A percentile compares a stretch with the other conserved stretches of the same genome.
Conservation (phyloP, 2,113 vertebrate species). For the Chaetura pelagica region DNA sequence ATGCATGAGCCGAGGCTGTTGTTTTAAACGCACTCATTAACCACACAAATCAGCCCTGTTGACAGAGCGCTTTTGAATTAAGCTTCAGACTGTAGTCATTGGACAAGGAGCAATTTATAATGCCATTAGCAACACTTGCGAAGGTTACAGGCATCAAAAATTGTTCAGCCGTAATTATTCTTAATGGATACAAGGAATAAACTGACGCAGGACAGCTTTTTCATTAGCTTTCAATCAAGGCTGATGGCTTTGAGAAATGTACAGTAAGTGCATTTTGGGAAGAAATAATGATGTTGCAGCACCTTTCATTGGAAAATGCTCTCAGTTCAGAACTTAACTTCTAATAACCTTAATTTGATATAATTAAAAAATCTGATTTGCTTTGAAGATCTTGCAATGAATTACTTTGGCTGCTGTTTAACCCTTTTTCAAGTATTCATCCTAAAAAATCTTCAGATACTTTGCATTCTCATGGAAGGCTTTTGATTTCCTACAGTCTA, state of each 20-base stretch:
- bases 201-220: constrained; percentile 99
- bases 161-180: constrained; percentile 99
- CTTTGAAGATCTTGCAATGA: constrained; percentile 75
- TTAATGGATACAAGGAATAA: constrained; percentile 99
- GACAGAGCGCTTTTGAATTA: constrained; percentile 99
- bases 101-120: constrained; percentile 99
- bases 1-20: constrained; percentile 98
- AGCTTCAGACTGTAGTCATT: constrained; percentile 95
- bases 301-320: constrained; percentile 83
- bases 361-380: constrained; percentile 84
- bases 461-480: background rate
- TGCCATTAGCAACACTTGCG: constrained; percentile 99
- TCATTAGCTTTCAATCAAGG: constrained; percentile 99
- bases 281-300: constrained; percentile 93
- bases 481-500: background rate
- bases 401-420: constrained; percentile 75
- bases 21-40: constrained; percentile 99
- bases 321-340: constrained; percentile 84
- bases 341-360: constrained; percentile 84
- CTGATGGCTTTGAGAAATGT: constrained; percentile 94
- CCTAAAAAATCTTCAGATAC: background rate
- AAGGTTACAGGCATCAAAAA: constrained; percentile 99
- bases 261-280: constrained; percentile 88
- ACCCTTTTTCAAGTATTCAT: constrained; percentile 64
- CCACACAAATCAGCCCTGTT: constrained; percentile 99